Percentiles rank a stretch among this genome's conserved stretches.
phyloP scores from a whole-genome alignment of 2,113 vertebrate species.

The Sinocyclocheilus rhinocerous region DNA sequence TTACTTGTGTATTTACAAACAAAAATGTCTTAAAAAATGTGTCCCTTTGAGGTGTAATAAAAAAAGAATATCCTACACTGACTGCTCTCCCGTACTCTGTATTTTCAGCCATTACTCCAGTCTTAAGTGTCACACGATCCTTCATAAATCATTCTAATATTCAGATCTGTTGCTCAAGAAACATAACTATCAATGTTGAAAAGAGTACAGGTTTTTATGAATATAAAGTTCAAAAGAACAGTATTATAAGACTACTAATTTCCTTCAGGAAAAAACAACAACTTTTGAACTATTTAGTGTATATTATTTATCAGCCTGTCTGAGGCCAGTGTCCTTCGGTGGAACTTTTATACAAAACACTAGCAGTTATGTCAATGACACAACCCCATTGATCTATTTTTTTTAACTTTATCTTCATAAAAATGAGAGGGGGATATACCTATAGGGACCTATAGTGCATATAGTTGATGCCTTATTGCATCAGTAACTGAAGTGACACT shows the following conservation, averaged over 20 bases:
- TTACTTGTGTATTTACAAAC: slow-evolving; percentile 90
- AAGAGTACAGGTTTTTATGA: background rate
- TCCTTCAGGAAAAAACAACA: background rate
- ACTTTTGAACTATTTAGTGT: background rate
- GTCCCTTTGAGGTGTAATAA: slow-evolving; percentile 86
- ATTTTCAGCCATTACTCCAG: background rate
- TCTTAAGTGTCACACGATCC: background rate
- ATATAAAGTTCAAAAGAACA: background rate
- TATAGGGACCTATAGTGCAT: background rate
- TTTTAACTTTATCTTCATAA: too few species aligned
- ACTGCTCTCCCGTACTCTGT: slow-evolving; percentile 23
- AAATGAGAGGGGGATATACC: too few species aligned
- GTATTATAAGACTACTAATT: background rate
- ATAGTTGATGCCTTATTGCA: too few species aligned
- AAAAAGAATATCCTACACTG: slow-evolving; percentile 61
- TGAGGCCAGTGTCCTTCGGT: too few species aligned
- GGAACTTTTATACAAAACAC: too few species aligned
- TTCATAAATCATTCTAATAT: background rate
- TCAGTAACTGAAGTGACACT: background rate
- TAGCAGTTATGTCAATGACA: background rate
- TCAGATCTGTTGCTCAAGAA: background rate
- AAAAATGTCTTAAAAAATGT: slow-evolving; percentile 91
- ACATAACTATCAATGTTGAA: background rate
- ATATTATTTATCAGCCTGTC: background rate
- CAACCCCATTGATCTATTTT: background rate